These are phyloP conservation scores for Pteria penguin DNA, from an alignment of 2,888 invertebrate species.

Conservation along the genomic window DNA sequence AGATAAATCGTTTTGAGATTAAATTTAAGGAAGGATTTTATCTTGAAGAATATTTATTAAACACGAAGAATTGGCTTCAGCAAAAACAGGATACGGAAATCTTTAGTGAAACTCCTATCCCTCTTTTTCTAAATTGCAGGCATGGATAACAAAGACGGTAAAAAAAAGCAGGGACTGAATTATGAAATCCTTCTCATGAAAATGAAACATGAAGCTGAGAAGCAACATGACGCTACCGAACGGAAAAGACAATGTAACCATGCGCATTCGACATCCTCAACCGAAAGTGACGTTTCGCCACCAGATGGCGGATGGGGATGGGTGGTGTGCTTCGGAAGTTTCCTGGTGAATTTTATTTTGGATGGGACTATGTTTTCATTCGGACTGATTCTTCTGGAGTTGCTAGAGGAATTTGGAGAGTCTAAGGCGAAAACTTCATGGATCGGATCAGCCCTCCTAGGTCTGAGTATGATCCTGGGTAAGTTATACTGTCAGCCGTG, in stretches of 20 bases:
- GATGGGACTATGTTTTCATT: conserved; percentile 74
- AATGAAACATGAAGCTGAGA: background rate
- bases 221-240: no score
- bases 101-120: no score
- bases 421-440: conserved; percentile 68
- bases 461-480: conserved; percentile 73
- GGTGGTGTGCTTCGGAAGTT: conserved; percentile 71
- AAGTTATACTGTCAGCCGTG: no score
- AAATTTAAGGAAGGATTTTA: no score
- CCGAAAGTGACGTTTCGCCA: conserved; percentile 35
- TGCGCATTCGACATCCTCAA: background rate
- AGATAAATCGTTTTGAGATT: no score
- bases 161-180: background rate
- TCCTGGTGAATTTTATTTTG: conserved; percentile 68
- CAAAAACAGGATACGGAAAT: no score
- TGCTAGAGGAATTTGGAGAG: conserved; percentile 65
- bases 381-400: conserved; percentile 66
- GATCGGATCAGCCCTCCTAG: conserved; percentile 68
- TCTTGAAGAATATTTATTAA: no score
- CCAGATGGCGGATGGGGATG: conserved; percentile 74
- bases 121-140: no score
- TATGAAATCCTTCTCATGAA: background rate
- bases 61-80: no score
- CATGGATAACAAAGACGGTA: no score
- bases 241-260: background rate